phyloP scores from a whole-genome alignment of 37 sponge, comb jelly and placozoan species.

The Oscarella lobularis region DNA sequence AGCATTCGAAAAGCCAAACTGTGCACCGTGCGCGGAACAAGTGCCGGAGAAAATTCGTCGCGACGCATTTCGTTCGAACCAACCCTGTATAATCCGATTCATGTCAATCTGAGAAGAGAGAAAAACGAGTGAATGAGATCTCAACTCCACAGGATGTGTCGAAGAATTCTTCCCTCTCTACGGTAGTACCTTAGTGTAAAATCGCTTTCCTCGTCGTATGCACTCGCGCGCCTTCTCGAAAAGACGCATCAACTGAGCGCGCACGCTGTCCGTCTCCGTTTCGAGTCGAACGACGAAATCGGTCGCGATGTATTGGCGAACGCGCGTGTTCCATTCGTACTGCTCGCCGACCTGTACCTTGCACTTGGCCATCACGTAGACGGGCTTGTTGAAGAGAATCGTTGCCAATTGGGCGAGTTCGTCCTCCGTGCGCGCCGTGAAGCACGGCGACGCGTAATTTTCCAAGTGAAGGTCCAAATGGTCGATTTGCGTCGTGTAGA shows the following conservation, averaged over 20 bases:
- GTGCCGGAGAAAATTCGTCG: not conserved
- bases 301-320: not conserved
- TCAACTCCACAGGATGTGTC: not conserved
- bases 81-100: not conserved
- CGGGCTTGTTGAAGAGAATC: not conserved
- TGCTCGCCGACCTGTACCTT: constrained; percentile 1
- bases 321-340: constrained; percentile 1
- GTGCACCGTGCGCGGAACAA: not conserved
- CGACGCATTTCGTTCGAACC: not conserved
- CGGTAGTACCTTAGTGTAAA: not conserved
- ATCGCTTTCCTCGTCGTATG: not conserved
- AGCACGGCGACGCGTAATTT: too few species aligned
- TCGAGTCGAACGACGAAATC: not conserved
- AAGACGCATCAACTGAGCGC: not conserved
- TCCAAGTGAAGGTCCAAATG: too few species aligned
- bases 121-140: not conserved
- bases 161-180: too few species aligned
- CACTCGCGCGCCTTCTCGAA: not conserved
- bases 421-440: not conserved
- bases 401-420: not conserved
- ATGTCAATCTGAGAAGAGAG: not conserved
- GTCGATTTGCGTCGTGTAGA: not conserved
- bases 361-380: not conserved
- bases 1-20: not conserved
- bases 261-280: not conserved